Base-by-base conservation (phyloP, 1,140 invertebrate species). In the Melitaea cinxia region DNA sequence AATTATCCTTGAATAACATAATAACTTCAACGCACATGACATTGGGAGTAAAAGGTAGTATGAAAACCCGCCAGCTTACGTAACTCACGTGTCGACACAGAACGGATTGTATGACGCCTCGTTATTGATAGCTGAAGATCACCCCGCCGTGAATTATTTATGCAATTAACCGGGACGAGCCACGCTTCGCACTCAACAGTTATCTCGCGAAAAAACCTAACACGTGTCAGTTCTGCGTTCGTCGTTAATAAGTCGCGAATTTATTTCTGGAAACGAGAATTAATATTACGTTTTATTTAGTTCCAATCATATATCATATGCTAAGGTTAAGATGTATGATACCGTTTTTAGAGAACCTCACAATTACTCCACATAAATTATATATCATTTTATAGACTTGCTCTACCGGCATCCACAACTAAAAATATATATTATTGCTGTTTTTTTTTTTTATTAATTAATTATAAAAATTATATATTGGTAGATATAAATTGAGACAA, bases 131-230 rank as follows among this genome's bases (percentile, higher is more conserved):
- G 53, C 57, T 56, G 68, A 65, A 60, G 63, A 60, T 73, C 60
- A 58, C 19, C 59, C 35, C 15, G 59, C 39, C 63, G 63, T 73
- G 71, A 73, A 73, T 73, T 73, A 73, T 73, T 73, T 73, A 73
- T 73, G 60, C 70, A 69, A 73, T 73, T 73, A 73, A 62, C 63
- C 19, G 67, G 37, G 62, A 64, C 62, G 57, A 33, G 19, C 35
- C 33, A 55, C 30, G 45, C 62, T 64, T 64, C 50, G 56, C 57
- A 52, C 54, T 15, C 12, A 45, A 64, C 37, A 28, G 62, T 57
- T 47, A 47, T 42, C 23, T 56, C 42, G 7, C 42, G 35, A 10
- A 23, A 56, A 55, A 56, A 56, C 39, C n/a, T 56, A 24, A 55
- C 35, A 56, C 35, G 30, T 56, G 54, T 56, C 23, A 1, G 4